A percentile compares a stretch with the other conserved stretches of the same genome.
Evolutionary conservation across 2,888 invertebrate species (phyloP).

Genomic region (Scrobipalpa costella): DNA sequence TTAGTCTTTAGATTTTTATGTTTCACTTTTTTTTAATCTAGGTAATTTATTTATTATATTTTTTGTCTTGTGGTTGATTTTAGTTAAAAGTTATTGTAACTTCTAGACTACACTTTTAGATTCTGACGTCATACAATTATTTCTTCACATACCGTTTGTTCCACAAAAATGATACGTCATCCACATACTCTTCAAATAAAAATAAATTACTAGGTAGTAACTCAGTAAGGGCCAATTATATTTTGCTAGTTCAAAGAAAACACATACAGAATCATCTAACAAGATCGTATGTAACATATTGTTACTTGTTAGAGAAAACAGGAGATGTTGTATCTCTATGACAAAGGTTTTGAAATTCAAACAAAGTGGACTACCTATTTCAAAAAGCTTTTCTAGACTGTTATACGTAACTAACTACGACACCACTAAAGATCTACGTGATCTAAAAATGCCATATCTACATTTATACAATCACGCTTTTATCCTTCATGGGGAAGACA

Average conservation of each 20-base stretch:
- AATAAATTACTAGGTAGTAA: constrained; percentile 10
- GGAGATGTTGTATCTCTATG: constrained; percentile 11
- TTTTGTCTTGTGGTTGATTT: background rate
- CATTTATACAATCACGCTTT: no score
- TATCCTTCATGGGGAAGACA: no score
- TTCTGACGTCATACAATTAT: background rate
- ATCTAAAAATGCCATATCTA: no score
- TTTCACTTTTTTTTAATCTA: no score
- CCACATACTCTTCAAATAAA: background rate
- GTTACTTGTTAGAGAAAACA: constrained; percentile 17
- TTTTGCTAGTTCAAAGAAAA: constrained; percentile 19
- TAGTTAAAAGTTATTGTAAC: no score
- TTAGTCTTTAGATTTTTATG: no score
- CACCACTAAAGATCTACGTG: no score
- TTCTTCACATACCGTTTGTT: background rate
- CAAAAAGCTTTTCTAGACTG: no score
- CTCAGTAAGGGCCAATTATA: constrained; percentile 20
- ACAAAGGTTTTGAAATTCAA: background rate
- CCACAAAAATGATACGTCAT: background rate
- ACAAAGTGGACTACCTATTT: background rate
- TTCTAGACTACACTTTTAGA: background rate
- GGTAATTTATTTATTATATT: no score
- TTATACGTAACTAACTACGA: no score
- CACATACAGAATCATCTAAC: background rate
- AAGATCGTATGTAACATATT: constrained; percentile 15